Base-by-base conservation (phyloP, 2,888 invertebrate species). In the Heliconius charithonia region DNA sequence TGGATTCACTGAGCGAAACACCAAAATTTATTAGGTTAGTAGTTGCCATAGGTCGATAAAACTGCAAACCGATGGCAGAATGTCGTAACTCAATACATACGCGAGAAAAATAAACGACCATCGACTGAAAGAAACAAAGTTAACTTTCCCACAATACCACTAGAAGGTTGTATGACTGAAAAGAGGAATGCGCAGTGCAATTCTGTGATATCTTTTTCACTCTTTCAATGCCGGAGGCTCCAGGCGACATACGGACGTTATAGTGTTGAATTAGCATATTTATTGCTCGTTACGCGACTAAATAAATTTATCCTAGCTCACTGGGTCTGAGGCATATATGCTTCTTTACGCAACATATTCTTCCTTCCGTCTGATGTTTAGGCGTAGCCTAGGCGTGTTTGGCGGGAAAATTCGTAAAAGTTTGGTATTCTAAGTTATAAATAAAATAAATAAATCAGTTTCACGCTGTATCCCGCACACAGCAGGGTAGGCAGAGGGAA, bases 21-120 rank as follows among this genome's bases (percentile, higher is more conserved):
- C 94, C 93, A 87, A 94, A 95, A 95, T 95, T 95, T 95, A 95
- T 95, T 95, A 88, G 95, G 94, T 95, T 95, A 95, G 94, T 94
- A 95, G 95, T 94, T 91, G 91, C 94, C 91, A 90, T 93, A 94
- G 95, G 94, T 95, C 95, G 95, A 95, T 95, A 95, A 94, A 94
- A 93, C 91, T 92, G 89, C 86, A 85, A 82, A 85, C 85, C 88
- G 85, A 87, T 86, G 86, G 84, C 87, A 88, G 86, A 94, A 94
- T 83, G 91, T 83, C 91, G 91, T 93, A 93, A 90, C 89, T 93
- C 89, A 85, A 87, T 86, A 87, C 89, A 90, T 90, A 83, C 84
- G 84, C 84, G 83, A 84, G 85, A 85, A 90, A 91, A 92, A 92
- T 90, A 91, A 88, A 91, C 92, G 88, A 93, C 94, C 90, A 85